Evolutionary conservation across 1,140 invertebrate species (phyloP).

Genomic region (Scaptomyza pallida): DNA sequence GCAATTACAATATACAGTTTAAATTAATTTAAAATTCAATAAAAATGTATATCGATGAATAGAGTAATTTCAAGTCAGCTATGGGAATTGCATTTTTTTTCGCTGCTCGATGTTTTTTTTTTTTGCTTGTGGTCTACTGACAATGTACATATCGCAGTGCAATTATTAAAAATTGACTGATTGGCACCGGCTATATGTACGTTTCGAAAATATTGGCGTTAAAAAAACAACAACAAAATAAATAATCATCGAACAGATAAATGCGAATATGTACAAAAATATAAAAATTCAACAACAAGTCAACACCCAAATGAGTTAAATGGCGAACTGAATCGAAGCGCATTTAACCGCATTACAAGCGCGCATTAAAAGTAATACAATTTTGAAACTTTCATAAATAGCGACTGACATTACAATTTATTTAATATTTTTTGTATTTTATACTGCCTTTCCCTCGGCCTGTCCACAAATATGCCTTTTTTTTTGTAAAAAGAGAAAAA

Average conservation of each 20-base stretch:
- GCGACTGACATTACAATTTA: constrained; percentile 49
- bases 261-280: constrained; percentile 33
- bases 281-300: constrained; percentile 32
- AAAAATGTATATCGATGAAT: neutral
- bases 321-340: constrained; percentile 52
- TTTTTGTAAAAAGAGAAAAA: constrained; percentile 32
- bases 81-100: neutral
- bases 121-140: constrained; percentile 48
- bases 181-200: constrained; percentile 31
- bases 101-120: no score
- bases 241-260: neutral
- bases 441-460: neutral
- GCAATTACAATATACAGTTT: no score
- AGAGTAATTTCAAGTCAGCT: constrained; percentile 14
- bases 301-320: constrained; percentile 69
- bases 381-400: constrained; percentile 62
- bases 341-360: constrained; percentile 46
- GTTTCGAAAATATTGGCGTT: constrained; percentile 8
- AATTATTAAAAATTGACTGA: constrained; percentile 60
- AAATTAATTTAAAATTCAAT: neutral
- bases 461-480: constrained; percentile 9
- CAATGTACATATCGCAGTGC: constrained; percentile 48
- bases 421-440: constrained; percentile 45
- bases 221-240: no score
- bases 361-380: constrained; percentile 72